A percentile compares a stretch with the other conserved stretches of the same genome.
These are phyloP conservation scores for Crotalus helleri DNA, from an alignment of 2,113 vertebrate genomes.

Conservation along the genomic window DNA sequence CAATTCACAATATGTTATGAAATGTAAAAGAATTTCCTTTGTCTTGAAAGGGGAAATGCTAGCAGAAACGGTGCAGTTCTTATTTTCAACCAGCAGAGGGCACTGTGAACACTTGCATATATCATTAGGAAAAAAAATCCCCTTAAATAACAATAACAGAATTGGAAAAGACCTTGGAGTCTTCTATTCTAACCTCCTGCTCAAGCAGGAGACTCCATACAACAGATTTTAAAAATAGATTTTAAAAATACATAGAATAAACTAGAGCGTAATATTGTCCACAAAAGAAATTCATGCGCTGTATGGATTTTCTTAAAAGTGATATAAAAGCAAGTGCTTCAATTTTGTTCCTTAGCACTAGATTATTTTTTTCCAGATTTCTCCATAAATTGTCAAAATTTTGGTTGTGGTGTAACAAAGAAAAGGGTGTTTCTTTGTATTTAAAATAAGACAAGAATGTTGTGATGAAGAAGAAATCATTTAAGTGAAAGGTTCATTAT, in stretches of 20 bases:
- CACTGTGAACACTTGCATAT: slow-evolving; percentile 54
- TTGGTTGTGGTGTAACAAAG: not conserved
- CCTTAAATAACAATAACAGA: not conserved
- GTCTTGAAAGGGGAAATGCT: accelerated
- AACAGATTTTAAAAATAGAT: not conserved
- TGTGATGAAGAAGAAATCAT: not conserved
- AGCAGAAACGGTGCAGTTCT: slow-evolving; percentile 30
- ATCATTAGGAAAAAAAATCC: not conserved
- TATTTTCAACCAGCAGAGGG: slow-evolving; percentile 60
- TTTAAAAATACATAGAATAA: not conserved
- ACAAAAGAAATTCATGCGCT: slow-evolving; percentile 2
- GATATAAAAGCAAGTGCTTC: slow-evolving; percentile 26
- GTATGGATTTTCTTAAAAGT: slow-evolving; percentile 42
- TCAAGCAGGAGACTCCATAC: not conserved
- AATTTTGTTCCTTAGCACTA: slow-evolving; percentile 49
- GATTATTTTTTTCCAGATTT: slow-evolving; percentile 39
- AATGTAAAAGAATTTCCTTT: not conserved
- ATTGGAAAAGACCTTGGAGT: not conserved
- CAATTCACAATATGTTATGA: slow-evolving; percentile 16
- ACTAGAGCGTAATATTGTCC: not conserved
- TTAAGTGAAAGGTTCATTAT: not conserved
- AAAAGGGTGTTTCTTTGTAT: not conserved
- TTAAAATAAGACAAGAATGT: not conserved
- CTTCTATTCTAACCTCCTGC: not conserved
- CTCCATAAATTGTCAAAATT: slow-evolving; percentile 27